A percentile compares a stretch with the other conserved stretches of the same genome.
Evolutionary conservation across 1,140 invertebrate genomes (phyloP).

Genomic region (Cotesia chilonis): DNA sequence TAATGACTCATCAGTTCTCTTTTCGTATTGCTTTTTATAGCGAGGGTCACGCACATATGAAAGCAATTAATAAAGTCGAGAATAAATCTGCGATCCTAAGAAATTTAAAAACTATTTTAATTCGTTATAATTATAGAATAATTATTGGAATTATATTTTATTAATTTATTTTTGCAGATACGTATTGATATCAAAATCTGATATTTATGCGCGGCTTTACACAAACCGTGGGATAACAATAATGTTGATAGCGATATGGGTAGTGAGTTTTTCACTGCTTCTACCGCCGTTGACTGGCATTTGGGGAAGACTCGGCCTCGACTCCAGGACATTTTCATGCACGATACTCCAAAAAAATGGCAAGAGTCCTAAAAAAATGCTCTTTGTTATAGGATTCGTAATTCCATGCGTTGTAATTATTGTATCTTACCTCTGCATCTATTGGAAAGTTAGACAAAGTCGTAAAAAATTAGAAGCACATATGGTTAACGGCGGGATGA

Average conservation of each 20-base stretch:
- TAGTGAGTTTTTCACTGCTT: constrained; percentile 69
- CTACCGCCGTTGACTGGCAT: constrained; percentile 80
- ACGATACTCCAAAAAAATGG: constrained; percentile 82
- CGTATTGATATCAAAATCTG: constrained; percentile 80
- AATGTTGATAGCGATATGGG: constrained; percentile 82
- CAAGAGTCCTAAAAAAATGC: constrained; percentile 84
- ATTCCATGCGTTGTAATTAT: constrained; percentile 84
- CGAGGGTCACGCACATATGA: constrained; percentile 22
- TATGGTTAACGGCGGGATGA: constrained; percentile 56
- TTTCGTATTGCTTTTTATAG: constrained; percentile 17
- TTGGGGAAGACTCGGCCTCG: constrained; percentile 83
- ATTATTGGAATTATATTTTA: neutral
- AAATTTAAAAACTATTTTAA: neutral
- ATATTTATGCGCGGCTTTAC: constrained; percentile 79
- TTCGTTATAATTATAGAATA: neutral
- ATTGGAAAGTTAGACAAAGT: constrained; percentile 78
- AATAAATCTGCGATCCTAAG: constrained; percentile 1
- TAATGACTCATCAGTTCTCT: constrained; percentile 12
- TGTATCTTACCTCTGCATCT: constrained; percentile 85
- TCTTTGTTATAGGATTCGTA: constrained; percentile 84
- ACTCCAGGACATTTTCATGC: constrained; percentile 82
- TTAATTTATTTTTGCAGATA: constrained; percentile 70
- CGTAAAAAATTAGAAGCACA: constrained; percentile 75
- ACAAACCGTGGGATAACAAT: constrained; percentile 74
- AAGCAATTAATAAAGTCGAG: constrained; percentile 25